phyloP scores from a whole-genome alignment of 1,140 invertebrate genomes.

The Archivesica marissinica region DNA sequence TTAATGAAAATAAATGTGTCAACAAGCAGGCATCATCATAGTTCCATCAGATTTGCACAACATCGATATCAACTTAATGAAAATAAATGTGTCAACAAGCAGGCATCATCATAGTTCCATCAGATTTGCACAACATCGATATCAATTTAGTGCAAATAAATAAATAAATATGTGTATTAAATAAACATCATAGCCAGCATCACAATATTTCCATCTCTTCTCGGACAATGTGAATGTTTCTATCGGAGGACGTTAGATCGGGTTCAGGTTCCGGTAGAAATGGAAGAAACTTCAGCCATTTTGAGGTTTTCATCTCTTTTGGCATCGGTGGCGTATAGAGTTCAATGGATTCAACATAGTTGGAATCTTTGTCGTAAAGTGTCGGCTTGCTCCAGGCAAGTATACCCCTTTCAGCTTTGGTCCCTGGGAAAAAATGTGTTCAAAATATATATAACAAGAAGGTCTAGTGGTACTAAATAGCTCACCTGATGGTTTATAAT shows the following conservation, averaged over 20 bases:
- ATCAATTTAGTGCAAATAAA: no score
- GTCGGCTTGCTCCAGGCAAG: constrained; percentile 38
- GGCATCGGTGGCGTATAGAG: constrained; percentile 40
- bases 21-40: no score
- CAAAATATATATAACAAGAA: no score
- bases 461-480: background rate
- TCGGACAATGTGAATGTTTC: background rate
- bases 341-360: constrained; percentile 32
- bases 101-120: no score
- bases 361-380: background rate
- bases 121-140: no score
- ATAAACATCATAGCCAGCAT: no score
- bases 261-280: constrained; percentile 53
- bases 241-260: background rate
- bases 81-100: no score
- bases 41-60: no score
- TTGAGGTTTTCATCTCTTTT: constrained; percentile 45
- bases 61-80: no score
- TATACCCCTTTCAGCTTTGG: constrained; percentile 60
- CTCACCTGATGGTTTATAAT: background rate
- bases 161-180: no score
- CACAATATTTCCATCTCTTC: constrained; percentile 44
- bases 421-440: constrained; percentile 60
- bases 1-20: no score
- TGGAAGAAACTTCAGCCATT: constrained; percentile 49